Conservation (phyloP, 2,797 vertebrate genomes). For the Syncerus caffer region DNA sequence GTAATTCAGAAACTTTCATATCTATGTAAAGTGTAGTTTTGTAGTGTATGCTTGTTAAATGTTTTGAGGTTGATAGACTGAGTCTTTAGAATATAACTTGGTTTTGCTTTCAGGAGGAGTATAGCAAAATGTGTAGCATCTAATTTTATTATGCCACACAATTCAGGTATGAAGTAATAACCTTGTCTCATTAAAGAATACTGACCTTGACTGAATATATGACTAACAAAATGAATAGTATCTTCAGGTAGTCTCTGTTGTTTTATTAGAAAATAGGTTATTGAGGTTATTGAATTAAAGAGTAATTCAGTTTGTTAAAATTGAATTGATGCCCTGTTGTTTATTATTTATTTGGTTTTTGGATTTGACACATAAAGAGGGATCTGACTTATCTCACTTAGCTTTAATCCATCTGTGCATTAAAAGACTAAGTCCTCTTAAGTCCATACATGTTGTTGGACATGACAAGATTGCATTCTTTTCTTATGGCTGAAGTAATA, state of each 20-base stretch:
- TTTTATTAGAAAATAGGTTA: slow-evolving; percentile 7
- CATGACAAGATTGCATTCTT: neutral
- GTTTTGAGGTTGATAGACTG: neutral
- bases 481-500: neutral
- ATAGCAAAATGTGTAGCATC: neutral
- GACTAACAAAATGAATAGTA: neutral
- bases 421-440: neutral
- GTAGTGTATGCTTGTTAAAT: neutral
- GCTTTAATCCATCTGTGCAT: neutral
- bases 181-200: neutral
- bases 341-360: neutral
- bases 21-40: neutral
- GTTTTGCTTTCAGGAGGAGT: neutral
- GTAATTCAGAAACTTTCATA: neutral
- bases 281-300: neutral
- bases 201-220: neutral
- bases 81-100: neutral
- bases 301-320: neutral
- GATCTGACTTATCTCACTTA: neutral
- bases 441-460: neutral
- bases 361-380: neutral
- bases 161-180: neutral
- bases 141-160: neutral
- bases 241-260: neutral
- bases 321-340: neutral